Conservation (phyloP, 2,888 invertebrate species). For the Julus scanicus region DNA sequence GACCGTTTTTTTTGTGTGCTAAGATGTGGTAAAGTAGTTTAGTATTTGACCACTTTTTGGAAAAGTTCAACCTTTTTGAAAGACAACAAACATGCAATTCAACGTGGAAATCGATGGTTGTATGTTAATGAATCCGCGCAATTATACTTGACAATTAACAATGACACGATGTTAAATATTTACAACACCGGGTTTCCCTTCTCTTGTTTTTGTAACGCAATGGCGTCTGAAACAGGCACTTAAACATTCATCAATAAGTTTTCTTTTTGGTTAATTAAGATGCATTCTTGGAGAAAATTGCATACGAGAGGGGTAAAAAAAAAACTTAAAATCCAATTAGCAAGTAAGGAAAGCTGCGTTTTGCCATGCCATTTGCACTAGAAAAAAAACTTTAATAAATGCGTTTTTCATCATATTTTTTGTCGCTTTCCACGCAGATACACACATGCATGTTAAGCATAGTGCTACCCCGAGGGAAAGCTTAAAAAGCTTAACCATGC, state of each 20-base stretch:
- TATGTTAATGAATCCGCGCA: too few relatives aligned
- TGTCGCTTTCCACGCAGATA: slow-evolving; percentile 28
- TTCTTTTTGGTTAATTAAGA: slow-evolving; percentile 22
- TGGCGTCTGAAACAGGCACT: slow-evolving; percentile 2
- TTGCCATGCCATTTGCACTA: slow-evolving; percentile 23
- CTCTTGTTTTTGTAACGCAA: not conserved
- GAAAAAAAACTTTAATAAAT: slow-evolving; percentile 24
- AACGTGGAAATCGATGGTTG: too few relatives aligned
- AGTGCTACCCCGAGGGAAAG: slow-evolving; percentile 5
- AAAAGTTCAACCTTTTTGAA: too few relatives aligned
- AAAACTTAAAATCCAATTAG: slow-evolving; percentile 40
- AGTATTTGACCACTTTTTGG: too few relatives aligned
- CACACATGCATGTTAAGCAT: not conserved
- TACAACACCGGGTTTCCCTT: not conserved
- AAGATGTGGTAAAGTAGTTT: too few relatives aligned
- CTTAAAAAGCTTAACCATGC: slow-evolving; percentile 36
- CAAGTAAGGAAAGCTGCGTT: slow-evolving; percentile 16
- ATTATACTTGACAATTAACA: too few relatives aligned
- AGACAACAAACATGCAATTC: too few relatives aligned
- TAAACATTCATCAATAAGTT: slow-evolving; percentile 30
- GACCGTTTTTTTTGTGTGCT: too few relatives aligned
- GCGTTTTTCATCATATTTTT: slow-evolving; percentile 31
- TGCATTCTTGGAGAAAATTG: slow-evolving; percentile 36
- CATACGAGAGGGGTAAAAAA: not conserved
- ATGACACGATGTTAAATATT: slow-evolving; percentile 6